Base-by-base conservation (phyloP, 2,113 vertebrate genomes). In the Protobothrops mucrosquamatus region DNA sequence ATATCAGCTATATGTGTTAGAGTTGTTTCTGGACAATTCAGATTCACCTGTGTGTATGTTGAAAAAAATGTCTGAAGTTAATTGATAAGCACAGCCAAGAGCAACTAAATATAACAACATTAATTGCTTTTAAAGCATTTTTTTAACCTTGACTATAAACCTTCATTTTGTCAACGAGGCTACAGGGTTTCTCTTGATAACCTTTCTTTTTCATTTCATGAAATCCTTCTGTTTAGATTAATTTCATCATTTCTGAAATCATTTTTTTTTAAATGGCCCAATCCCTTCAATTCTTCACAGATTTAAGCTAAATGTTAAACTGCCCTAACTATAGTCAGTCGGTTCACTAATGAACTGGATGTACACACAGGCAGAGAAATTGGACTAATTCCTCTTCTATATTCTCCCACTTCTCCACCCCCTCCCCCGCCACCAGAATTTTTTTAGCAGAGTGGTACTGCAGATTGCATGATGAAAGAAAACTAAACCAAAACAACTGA, bases 1-100 rank as follows among this genome's bases (percentile, higher is more conserved):
- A 98, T 97, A 96, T 99, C 98, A 87, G 99, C 99, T 93, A 98
- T 95, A 91, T 98, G 97, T 95, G 97, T 98, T 96, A 99, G 96
- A 46, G 98, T 97, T 23, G 95, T 97, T 97, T 98, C 98, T 74
- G 98, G 97, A 94, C 96, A 98, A 93, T 97, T 97, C 94, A 98
- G 93, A 97, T 96, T 93, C 39, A 94, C 87, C 99, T 99, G 95
- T 91, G 61, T 89, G 95, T 10, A 1, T 2, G 46, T 92, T 87
- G 92, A 2, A 85, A 2, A 85, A 91, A 39, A 94, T 54, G 3
- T 3, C 57, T 88, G 89, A 12, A 22, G 48, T 91, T 85, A 39
- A 29, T 81, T 20, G 46, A 9, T n/a, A 92, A 57, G 26, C 43
- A 15, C 6, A 93, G 85, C 55, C 18, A 61, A 86, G 12, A n/a